These are phyloP conservation scores for Melinaea menophilus DNA, from an alignment of 2,888 invertebrate species.

Conservation along the genomic window DNA sequence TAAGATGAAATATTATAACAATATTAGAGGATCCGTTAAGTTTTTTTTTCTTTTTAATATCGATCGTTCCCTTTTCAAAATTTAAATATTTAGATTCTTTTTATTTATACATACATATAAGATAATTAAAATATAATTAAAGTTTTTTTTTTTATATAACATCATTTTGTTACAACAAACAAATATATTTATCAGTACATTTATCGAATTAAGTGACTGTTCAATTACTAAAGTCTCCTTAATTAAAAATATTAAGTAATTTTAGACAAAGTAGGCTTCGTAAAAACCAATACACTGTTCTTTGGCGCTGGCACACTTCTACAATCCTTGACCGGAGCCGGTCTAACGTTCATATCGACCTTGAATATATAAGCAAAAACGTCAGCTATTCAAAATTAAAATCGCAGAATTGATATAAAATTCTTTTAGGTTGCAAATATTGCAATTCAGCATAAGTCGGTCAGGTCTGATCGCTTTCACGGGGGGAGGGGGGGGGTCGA, in stretches of 20 bases:
- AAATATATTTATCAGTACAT: too few species aligned
- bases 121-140: too few species aligned
- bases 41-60: too few species aligned
- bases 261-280: background rate
- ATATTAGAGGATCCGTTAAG: too few species aligned
- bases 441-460: slow-evolving; percentile 23
- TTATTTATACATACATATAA: too few species aligned
- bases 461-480: slow-evolving; percentile 46
- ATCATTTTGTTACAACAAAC: too few species aligned
- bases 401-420: background rate
- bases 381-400: background rate
- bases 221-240: too few species aligned
- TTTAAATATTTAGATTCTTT: too few species aligned
- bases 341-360: slow-evolving; percentile 7
- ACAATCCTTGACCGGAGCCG: slow-evolving; percentile 4
- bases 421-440: background rate
- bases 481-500: slow-evolving; percentile 58
- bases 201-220: too few species aligned
- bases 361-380: background rate
- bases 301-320: background rate
- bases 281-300: background rate
- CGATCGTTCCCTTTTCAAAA: too few species aligned
- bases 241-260: background rate
- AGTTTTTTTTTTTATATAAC: too few species aligned
- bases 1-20: background rate